A percentile compares a stretch with the other conserved stretches of the same genome.
These are phyloP conservation scores for Jordanella pulchra DNA, from an alignment of 2,797 vertebrate species.

Conservation along the genomic window DNA sequence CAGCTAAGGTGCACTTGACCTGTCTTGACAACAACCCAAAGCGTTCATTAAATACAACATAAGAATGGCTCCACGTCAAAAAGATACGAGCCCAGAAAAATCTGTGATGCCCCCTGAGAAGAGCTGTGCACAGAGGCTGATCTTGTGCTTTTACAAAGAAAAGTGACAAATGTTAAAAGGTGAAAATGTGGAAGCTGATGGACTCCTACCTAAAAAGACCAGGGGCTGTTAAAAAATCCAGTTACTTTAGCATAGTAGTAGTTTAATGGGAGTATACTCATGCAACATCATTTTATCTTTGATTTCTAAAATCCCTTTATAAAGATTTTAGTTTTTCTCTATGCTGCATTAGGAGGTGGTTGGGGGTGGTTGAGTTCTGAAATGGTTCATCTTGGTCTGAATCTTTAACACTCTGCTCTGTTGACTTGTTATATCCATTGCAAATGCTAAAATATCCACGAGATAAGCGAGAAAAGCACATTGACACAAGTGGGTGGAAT, in stretches of 20 bases:
- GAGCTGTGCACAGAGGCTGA: too few relatives aligned
- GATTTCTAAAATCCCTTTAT: neutral
- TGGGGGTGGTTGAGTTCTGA: neutral
- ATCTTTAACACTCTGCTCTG: neutral
- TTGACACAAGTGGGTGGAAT: conserved; percentile 17
- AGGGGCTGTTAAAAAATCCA: neutral
- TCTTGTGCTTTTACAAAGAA: too few relatives aligned
- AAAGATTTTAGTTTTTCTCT: neutral
- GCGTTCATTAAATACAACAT: too few relatives aligned
- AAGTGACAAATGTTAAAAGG: neutral
- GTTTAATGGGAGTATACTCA: neutral
- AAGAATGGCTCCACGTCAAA: too few relatives aligned
- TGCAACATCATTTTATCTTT: neutral
- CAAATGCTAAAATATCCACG: conserved; percentile 21
- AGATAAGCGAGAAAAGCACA: conserved; percentile 10
- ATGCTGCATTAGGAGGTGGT: neutral
- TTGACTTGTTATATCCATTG: neutral
- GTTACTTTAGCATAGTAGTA: neutral
- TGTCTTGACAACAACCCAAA: too few relatives aligned
- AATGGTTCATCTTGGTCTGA: conserved; percentile 9
- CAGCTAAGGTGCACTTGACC: too few relatives aligned
- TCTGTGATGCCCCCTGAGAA: too few relatives aligned
- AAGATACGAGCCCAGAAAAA: too few relatives aligned
- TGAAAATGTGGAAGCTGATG: neutral
- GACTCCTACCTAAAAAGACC: neutral